phyloP scores from a whole-genome alignment of 2,888 invertebrate species.

The Hydropsyche betteni region DNA sequence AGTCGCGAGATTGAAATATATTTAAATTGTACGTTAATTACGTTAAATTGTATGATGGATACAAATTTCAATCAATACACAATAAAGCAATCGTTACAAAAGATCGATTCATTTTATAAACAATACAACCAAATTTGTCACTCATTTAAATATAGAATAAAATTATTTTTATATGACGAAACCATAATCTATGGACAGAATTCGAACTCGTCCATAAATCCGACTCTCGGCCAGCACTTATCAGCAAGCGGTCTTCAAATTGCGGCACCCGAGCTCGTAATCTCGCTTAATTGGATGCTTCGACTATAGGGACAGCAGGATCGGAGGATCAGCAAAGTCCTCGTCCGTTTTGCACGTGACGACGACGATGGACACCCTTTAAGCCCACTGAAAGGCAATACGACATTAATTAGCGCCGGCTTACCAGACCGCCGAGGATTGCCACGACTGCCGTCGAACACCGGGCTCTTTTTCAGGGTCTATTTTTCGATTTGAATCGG shows the following conservation, averaged over 20 bases:
- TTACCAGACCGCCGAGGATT: background rate
- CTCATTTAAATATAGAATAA: too few species aligned
- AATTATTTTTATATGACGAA: background rate
- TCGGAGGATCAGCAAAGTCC: background rate
- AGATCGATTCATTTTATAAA: too few species aligned
- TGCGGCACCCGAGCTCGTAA: constrained; percentile 2
- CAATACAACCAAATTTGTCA: too few species aligned
- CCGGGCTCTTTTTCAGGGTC: too few species aligned
- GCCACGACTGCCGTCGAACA: too few species aligned
- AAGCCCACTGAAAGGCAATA: constrained; percentile 23
- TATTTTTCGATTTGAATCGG: too few species aligned
- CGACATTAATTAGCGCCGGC: constrained; percentile 21
- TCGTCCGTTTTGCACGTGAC: constrained; percentile 16
- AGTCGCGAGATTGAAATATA: too few species aligned
- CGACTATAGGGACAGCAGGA: background rate
- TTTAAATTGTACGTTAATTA: too few species aligned
- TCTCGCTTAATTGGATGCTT: constrained; percentile 16
- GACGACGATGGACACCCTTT: constrained; percentile 18
- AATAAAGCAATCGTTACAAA: too few species aligned
- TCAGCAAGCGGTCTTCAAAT: background rate
- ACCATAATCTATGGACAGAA: background rate
- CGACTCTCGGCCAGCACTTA: background rate
- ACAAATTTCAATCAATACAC: too few species aligned
- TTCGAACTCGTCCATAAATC: constrained; percentile 1
- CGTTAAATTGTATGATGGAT: too few species aligned